Evolutionary conservation across 2,888 invertebrate species (phyloP).

Genomic region (Eugnorisma glareosa): DNA sequence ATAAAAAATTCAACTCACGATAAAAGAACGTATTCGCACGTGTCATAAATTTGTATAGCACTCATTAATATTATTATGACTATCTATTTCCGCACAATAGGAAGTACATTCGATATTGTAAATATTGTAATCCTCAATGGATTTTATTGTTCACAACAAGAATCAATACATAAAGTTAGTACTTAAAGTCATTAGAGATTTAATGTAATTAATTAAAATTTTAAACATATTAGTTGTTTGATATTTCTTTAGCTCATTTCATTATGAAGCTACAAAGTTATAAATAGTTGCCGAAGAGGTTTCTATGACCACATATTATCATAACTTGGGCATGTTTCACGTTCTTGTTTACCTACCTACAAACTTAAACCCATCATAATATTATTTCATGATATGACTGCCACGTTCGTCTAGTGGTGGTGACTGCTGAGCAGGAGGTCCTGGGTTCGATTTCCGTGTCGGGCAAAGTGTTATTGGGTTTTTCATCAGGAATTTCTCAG

Average conservation of each 20-base stretch:
- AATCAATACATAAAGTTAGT: not conserved
- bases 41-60: constrained; percentile 16
- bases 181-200: not conserved
- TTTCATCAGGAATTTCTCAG: no score
- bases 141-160: constrained; percentile 7
- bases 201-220: not conserved
- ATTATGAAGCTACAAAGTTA: not conserved
- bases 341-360: not conserved
- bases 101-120: constrained; percentile 13
- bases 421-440: no score
- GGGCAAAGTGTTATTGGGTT: no score
- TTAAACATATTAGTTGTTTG: not conserved
- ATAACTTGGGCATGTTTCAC: not conserved
- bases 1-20: constrained; percentile 24
- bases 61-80: constrained; percentile 31
- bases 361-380: not conserved
- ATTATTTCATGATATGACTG: not conserved
- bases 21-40: constrained; percentile 10
- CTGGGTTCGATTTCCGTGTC: no score
- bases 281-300: not conserved
- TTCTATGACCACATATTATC: not conserved
- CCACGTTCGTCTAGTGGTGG: no score
- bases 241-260: constrained; percentile 3
- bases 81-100: constrained; percentile 27
- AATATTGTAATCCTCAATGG: constrained; percentile 33